Conservation (phyloP, 1,140 invertebrate species). For the Danaus melanippus region DNA sequence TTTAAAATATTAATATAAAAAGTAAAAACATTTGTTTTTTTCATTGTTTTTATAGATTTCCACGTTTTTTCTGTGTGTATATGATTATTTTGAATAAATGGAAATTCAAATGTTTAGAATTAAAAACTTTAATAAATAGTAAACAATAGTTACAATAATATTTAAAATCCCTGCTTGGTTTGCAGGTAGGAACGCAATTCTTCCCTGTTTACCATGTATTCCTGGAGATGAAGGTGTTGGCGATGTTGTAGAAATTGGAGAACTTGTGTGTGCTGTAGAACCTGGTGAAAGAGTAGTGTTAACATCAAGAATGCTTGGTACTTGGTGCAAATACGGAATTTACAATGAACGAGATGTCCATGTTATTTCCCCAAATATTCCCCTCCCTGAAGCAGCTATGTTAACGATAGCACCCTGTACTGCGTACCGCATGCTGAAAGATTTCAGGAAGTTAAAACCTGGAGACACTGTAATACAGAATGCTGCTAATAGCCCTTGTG, state of each 20-base stretch:
- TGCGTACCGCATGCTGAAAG: constrained; percentile 94
- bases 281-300: constrained; percentile 88
- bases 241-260: constrained; percentile 82
- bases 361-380: constrained; percentile 79
- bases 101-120: no score
- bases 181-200: constrained; percentile 83
- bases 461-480: constrained; percentile 90
- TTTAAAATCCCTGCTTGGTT: constrained; percentile 15
- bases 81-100: no score
- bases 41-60: no score
- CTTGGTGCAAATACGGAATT: constrained; percentile 86
- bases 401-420: constrained; percentile 93
- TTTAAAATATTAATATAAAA: no score
- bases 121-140: no score
- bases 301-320: constrained; percentile 78
- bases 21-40: no score
- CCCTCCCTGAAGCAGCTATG: constrained; percentile 84
- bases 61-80: no score
- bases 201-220: constrained; percentile 85
- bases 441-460: constrained; percentile 85
- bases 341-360: constrained; percentile 76
- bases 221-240: constrained; percentile 95
- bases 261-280: constrained; percentile 75
- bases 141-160: constrained; percentile 1
- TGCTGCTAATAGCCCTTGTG: constrained; percentile 95